phyloP scores from a whole-genome alignment of 1,140 invertebrate genomes.

The Teleogryllus occipitalis region DNA sequence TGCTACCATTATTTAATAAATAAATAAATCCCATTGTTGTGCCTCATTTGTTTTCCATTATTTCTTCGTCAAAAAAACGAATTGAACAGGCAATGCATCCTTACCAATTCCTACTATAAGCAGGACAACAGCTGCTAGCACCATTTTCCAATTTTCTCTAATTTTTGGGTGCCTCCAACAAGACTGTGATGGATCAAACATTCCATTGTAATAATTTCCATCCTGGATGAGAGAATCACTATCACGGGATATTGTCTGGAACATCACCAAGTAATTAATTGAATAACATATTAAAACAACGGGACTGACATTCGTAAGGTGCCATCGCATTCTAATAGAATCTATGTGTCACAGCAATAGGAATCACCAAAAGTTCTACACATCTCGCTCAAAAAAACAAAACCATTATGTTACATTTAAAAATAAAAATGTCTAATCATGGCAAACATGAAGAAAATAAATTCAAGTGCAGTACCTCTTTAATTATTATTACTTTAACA shows the following conservation, averaged over 20 bases:
- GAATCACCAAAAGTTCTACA: too few relatives aligned
- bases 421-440: too few relatives aligned
- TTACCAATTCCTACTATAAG: conserved; percentile 65
- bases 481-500: too few relatives aligned
- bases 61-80: background rate
- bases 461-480: too few relatives aligned
- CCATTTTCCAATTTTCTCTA: conserved; percentile 75
- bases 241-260: conserved; percentile 64
- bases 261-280: conserved; percentile 24
- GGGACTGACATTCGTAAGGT: too few relatives aligned
- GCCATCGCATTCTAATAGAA: too few relatives aligned
- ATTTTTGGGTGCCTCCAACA: conserved; percentile 79
- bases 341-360: too few relatives aligned
- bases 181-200: conserved; percentile 39
- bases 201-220: conserved; percentile 32
- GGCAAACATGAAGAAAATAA: too few relatives aligned
- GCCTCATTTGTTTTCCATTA: background rate
- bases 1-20: too few relatives aligned
- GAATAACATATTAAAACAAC: too few relatives aligned
- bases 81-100: conserved; percentile 9
- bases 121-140: conserved; percentile 64
- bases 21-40: background rate
- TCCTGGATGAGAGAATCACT: conserved; percentile 73
- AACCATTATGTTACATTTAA: too few relatives aligned
- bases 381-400: too few relatives aligned